These are phyloP conservation scores for Corythornis cristatus DNA, from an alignment of 2,113 vertebrate species.

Conservation along the genomic window DNA sequence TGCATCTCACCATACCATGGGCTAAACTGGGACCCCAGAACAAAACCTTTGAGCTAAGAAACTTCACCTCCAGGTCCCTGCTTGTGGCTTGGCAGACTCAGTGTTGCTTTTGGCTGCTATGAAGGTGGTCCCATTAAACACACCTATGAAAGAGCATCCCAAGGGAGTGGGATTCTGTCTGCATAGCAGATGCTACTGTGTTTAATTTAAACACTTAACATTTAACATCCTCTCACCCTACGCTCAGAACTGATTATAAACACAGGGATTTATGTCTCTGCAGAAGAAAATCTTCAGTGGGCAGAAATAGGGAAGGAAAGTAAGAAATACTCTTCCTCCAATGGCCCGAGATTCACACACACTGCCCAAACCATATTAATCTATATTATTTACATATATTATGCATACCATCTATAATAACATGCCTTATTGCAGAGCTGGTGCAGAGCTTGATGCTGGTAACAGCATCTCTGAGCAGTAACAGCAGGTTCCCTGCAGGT, in stretches of 20 bases:
- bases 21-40: background rate
- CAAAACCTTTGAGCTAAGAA: background rate
- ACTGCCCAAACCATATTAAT: background rate
- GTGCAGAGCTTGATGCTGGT: background rate
- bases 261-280: background rate
- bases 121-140: background rate
- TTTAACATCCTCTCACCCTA: background rate
- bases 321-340: background rate
- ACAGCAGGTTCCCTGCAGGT: background rate
- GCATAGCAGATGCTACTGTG: background rate
- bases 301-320: background rate
- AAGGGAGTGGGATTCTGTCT: background rate
- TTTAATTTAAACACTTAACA: background rate
- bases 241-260: background rate
- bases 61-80: background rate
- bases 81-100: fast-evolving
- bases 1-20: background rate
- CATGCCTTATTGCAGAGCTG: background rate
- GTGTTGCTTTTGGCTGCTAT: background rate
- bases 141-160: background rate
- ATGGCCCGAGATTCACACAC: background rate
- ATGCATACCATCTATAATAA: background rate
- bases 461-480: background rate
- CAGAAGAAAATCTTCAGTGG: background rate
- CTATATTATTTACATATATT: background rate